Conservation (phyloP, 2,113 vertebrate species). For the Oreocharis arfaki region DNA sequence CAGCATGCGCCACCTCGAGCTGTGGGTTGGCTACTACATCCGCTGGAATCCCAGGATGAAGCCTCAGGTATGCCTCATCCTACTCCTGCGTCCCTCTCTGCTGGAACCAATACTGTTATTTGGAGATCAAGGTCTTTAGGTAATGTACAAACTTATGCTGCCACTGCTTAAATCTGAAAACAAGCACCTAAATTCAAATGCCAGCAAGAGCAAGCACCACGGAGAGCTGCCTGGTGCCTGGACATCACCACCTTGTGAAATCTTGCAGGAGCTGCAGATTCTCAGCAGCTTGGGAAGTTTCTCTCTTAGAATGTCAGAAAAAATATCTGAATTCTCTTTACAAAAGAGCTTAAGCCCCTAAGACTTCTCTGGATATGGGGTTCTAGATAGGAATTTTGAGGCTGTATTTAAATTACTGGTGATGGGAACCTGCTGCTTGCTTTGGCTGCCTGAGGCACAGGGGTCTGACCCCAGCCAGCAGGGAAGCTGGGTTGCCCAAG, state of each 20-base stretch:
- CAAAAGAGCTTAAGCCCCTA: not conserved
- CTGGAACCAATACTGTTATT: accelerated
- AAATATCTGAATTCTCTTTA: not conserved
- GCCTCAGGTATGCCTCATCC: conserved; percentile 76
- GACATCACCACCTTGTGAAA: not conserved
- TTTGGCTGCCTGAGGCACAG: not conserved
- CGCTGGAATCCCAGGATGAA: conserved; percentile 97
- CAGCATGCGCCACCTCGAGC: conserved; percentile 95
- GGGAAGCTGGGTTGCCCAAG: not conserved
- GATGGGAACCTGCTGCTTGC: not conserved
- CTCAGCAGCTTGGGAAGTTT: not conserved
- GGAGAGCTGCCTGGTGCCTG: not conserved
- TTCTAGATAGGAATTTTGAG: not conserved
- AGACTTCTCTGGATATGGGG: not conserved
- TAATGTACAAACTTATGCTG: accelerated
- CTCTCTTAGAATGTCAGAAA: not conserved
- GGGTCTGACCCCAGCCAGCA: not conserved
- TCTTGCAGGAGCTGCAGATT: not conserved
- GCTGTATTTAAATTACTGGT: not conserved
- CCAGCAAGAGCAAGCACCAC: not conserved
- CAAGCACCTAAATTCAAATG: not conserved
- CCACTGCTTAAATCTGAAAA: not conserved
- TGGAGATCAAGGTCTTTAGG: not conserved
- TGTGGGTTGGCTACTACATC: conserved; percentile 97
- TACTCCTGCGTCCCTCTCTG: not conserved